Percentiles rank a stretch among this genome's conserved stretches.
These are phyloP conservation scores for Holothuria glaberrima DNA, from an alignment of 35 echinoderm and acorn worm genomes.

Conservation along the genomic window DNA sequence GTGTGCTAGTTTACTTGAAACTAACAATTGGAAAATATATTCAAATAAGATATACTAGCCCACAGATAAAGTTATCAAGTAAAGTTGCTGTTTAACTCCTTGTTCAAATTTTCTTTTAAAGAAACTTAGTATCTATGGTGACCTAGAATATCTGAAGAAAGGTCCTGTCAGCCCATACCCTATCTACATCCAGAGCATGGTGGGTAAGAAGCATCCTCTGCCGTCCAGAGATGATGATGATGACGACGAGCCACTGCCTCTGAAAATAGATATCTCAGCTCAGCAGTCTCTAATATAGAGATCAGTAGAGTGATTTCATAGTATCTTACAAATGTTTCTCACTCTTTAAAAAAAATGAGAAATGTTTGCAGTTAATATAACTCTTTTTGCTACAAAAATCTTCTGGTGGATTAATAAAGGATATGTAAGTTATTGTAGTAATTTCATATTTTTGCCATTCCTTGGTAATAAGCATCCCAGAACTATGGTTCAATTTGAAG, in stretches of 20 bases:
- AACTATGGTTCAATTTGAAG: no score
- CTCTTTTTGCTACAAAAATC: no score
- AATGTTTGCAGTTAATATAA: no score
- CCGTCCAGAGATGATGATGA: conserved; percentile 60
- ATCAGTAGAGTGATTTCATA: no score
- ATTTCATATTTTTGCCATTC: no score
- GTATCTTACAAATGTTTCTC: no score
- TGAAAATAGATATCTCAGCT: conserved; percentile 71
- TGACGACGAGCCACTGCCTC: conserved; percentile 76
- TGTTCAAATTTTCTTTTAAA: conserved; percentile 34
- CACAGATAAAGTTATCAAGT: not conserved
- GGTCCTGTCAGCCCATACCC: conserved; percentile 59
- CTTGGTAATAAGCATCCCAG: no score
- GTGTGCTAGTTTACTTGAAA: conserved; percentile 4
- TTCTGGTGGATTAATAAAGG: no score
- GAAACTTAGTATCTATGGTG: conserved; percentile 93
- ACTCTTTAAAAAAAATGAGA: no score
- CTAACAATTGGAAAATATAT: not conserved
- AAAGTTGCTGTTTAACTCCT: not conserved
- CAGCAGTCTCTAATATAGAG: conserved; percentile 77
- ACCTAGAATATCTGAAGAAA: conserved; percentile 86
- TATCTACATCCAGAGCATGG: conserved; percentile 73
- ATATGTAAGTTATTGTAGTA: no score
- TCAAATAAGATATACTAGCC: not conserved
- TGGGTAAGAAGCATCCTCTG: conserved; percentile 39